Conservation (phyloP, 2,113 vertebrate genomes). For the Baryphthengus martii region DNA sequence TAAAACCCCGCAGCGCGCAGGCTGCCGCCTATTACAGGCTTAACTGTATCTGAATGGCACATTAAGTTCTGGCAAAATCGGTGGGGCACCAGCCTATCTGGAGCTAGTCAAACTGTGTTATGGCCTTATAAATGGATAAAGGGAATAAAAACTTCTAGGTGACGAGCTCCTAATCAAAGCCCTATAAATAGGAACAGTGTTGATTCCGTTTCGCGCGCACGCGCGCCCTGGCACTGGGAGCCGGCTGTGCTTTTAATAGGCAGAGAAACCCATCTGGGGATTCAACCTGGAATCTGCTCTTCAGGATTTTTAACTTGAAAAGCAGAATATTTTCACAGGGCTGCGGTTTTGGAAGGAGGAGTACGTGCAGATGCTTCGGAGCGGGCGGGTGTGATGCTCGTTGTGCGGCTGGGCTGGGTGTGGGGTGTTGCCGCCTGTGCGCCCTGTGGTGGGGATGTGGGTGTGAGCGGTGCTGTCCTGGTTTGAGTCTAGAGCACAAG, state of each 20-base stretch:
- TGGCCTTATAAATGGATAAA: slow-evolving; percentile 71
- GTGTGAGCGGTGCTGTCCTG: background rate
- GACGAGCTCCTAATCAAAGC: slow-evolving; percentile 68
- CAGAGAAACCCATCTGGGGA: slow-evolving; percentile 48
- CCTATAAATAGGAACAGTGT: slow-evolving; percentile 66
- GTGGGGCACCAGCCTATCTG: slow-evolving; percentile 51
- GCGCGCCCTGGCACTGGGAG: background rate
- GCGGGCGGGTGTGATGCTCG: background rate
- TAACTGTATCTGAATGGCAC: slow-evolving; percentile 64
- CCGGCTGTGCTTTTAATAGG: slow-evolving; percentile 33
- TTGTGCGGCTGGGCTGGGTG: fast-evolving
- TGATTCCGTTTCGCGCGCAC: slow-evolving; percentile 1
- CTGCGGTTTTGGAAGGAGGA: background rate
- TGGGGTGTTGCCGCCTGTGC: background rate
- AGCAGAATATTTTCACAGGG: background rate
- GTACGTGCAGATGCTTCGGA: background rate
- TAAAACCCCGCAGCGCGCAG: slow-evolving; percentile 6
- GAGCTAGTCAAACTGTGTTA: slow-evolving; percentile 65
- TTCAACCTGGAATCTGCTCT: slow-evolving; percentile 43
- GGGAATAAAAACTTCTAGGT: slow-evolving; percentile 62
- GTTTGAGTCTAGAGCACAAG: background rate
- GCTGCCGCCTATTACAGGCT: slow-evolving; percentile 61
- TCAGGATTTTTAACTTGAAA: slow-evolving; percentile 52
- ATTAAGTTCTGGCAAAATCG: slow-evolving; percentile 61
- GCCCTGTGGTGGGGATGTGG: background rate